Base-by-base conservation (phyloP, 2,797 vertebrate genomes). In the Taenioides sp. region DNA sequence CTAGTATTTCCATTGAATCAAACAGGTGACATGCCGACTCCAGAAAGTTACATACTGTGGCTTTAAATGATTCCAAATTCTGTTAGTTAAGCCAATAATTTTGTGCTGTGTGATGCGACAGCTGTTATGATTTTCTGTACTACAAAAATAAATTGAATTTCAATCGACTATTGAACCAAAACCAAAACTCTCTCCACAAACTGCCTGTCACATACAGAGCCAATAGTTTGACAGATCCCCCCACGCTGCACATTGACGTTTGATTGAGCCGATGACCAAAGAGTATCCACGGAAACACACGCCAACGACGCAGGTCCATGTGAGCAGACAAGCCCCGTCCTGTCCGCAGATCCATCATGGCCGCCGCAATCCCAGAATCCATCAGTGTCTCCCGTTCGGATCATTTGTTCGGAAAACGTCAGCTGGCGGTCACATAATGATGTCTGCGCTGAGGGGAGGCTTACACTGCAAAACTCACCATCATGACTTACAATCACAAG, bases 361-460 rank as follows among this genome's bases (percentile, higher is more conserved):
- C 58, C 76, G 91, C 83, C 90, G 77, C 70, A 2, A 20, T 4
- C 37, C 28, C 77, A 78, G 84, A 74, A 91, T 93, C 78, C 86
- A 85, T 93, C 92, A 93, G 27, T 74, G 80, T 79, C 88, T 78
- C 84, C 80, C 71, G 86, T 84, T 84, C 28, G 71, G 7, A 77
- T 92, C 89, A 86, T 92, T 92, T 92, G 84, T 91, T 89, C 78
- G 83, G 86, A 87, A n/a, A 92, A 90, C 86, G 91, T 92, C 92
- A 91, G 90, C 86, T 77, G 43, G 82, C 83, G 74, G 90, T 91
- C 78, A 78, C 86, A 87, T 91, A 91, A 92, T 91, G 89, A 92
- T 86, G 86, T 87, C 89, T 80, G 83, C 78, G 80, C 74, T 71
- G 84, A 84, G 87, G 84, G 86, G 84, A 3, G 57, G 55, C 55